phyloP scores from a whole-genome alignment of 1,140 invertebrate genomes.

The Laupala kohalensis region DNA sequence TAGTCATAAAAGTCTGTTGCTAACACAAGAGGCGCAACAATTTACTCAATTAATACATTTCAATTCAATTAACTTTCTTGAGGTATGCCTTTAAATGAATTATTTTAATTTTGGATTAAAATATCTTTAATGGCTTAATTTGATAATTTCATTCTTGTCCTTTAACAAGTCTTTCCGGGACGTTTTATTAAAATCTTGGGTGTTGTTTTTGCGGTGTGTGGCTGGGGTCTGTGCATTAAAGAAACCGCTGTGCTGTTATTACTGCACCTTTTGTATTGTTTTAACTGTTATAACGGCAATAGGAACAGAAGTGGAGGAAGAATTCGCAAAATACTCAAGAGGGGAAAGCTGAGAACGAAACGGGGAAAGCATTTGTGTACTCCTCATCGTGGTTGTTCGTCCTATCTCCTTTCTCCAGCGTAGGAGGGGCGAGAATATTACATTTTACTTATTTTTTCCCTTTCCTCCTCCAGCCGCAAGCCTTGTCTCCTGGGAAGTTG shows the following conservation, averaged over 20 bases:
- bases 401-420: not conserved
- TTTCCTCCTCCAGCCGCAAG: not conserved
- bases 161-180: too few species aligned
- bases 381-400: not conserved
- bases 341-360: not conserved
- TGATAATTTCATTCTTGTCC: not conserved
- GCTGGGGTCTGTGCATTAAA: not conserved
- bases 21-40: too few species aligned
- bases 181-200: not conserved
- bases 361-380: not conserved
- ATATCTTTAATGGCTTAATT: not conserved
- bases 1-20: too few species aligned
- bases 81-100: not conserved
- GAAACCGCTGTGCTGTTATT: not conserved
- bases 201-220: not conserved
- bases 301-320: not conserved
- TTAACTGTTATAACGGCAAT: not conserved
- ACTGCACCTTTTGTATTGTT: not conserved
- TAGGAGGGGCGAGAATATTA: not conserved
- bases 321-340: not conserved
- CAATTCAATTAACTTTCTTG: not conserved
- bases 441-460: not conserved
- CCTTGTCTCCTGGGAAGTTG: not conserved
- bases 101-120: not conserved
- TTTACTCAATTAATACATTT: too few species aligned